phyloP scores from a whole-genome alignment of 2,888 invertebrate genomes.

The Lasioglossum marginatum region DNA sequence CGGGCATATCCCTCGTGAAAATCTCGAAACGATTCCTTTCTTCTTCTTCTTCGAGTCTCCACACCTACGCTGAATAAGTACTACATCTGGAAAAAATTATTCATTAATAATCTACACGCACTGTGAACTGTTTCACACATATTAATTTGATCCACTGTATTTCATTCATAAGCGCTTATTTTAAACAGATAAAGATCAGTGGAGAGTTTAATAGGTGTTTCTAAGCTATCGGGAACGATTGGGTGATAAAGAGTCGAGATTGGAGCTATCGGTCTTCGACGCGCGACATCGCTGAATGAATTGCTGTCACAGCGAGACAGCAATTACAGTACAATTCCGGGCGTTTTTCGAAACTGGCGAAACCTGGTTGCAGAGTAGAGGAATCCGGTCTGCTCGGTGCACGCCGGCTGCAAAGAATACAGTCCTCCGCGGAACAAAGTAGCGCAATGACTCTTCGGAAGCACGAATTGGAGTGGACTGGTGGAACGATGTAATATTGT shows the following conservation, averaged over 20 bases:
- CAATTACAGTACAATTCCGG: constrained; percentile 9
- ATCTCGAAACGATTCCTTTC: not conserved
- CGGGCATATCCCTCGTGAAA: not conserved
- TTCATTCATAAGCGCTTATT: too few species aligned
- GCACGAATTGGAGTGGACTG: constrained; percentile 62
- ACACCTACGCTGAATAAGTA: not conserved
- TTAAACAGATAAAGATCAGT: too few species aligned
- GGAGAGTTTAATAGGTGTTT: too few species aligned
- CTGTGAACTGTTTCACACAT: too few species aligned
- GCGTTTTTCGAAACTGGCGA: not conserved
- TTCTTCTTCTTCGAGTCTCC: not conserved
- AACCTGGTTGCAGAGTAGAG: not conserved
- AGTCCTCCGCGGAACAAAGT: constrained; percentile 37
- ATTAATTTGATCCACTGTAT: too few species aligned
- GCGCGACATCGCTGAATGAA: not conserved
- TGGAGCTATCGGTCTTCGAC: not conserved
- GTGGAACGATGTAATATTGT: constrained; percentile 58
- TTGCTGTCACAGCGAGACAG: not conserved
- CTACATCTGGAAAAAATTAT: not conserved
- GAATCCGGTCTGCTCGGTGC: constrained; percentile 11
- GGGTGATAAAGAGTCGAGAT: not conserved
- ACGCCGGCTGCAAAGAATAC: constrained; percentile 3
- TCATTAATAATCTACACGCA: not conserved
- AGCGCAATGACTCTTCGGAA: constrained; percentile 56
- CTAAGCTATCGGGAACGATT: too few species aligned